Conservation (phyloP, 2,888 invertebrate species). For the Oscheius sp. region DNA sequence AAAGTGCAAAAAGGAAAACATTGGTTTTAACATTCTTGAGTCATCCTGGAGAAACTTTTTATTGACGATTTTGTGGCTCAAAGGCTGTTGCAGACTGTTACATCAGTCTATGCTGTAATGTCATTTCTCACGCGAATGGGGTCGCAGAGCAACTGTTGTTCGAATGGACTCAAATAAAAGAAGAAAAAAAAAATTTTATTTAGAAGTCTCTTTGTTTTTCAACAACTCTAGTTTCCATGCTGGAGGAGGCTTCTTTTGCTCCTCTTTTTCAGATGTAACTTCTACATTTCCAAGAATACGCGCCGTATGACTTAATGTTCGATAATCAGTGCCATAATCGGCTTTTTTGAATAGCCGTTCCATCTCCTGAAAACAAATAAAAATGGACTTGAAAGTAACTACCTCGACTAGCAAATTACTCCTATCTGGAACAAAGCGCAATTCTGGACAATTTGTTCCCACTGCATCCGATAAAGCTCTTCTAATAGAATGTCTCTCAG, state of each 20-base stretch:
- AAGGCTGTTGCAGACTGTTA: no score
- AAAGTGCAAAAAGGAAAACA: no score
- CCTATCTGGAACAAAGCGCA: constrained; percentile 29
- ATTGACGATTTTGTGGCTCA: no score
- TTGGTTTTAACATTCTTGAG: no score
- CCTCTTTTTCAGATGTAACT: not conserved
- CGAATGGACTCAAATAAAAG: no score
- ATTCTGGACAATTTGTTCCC: constrained; percentile 43
- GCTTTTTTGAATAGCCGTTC: constrained; percentile 46
- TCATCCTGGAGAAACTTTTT: no score
- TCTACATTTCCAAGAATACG: constrained; percentile 34
- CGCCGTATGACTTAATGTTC: constrained; percentile 38
- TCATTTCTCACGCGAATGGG: no score
- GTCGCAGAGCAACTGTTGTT: no score
- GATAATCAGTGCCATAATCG: constrained; percentile 50
- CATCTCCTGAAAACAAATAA: constrained; percentile 48
- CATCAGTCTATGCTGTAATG: no score
- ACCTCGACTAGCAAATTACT: constrained; percentile 26
- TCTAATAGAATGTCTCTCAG: constrained; percentile 33
- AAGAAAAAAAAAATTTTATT: no score
- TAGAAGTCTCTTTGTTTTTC: not conserved
- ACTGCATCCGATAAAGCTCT: constrained; percentile 35
- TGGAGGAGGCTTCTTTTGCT: not conserved
- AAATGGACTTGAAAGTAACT: not conserved
- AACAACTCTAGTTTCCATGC: constrained; percentile 8